These are phyloP conservation scores for Drosophila tropicalis DNA, from an alignment of 1,140 invertebrate species.

Conservation along the genomic window DNA sequence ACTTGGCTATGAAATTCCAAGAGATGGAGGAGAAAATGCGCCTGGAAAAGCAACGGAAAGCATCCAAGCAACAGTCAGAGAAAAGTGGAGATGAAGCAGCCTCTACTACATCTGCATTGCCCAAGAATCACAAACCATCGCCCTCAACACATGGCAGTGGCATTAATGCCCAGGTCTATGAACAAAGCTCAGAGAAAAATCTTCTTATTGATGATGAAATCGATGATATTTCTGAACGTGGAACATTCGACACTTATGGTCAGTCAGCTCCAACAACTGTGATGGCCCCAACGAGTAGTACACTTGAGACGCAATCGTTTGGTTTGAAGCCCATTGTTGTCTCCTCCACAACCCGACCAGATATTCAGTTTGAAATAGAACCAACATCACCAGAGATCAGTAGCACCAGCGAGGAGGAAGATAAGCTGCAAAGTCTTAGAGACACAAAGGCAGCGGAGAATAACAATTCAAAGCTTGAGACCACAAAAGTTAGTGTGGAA, in stretches of 20 bases:
- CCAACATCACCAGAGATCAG: constrained; percentile 26
- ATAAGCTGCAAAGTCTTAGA: constrained; percentile 61
- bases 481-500: constrained; percentile 74
- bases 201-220: constrained; percentile 78
- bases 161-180: constrained; percentile 75
- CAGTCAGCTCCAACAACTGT: constrained; percentile 60
- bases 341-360: constrained; percentile 61
- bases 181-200: constrained; percentile 79
- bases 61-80: constrained; percentile 58
- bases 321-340: constrained; percentile 66
- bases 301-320: constrained; percentile 43
- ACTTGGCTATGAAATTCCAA: constrained; percentile 91
- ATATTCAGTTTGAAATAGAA: constrained; percentile 45
- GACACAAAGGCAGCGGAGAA: constrained; percentile 58
- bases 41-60: constrained; percentile 82
- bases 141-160: constrained; percentile 61
- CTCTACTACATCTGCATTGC: constrained; percentile 44
- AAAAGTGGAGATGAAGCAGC: constrained; percentile 32
- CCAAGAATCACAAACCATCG: constrained; percentile 59
- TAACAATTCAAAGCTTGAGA: constrained; percentile 27
- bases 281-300: constrained; percentile 44
- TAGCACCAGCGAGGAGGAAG: constrained; percentile 44
- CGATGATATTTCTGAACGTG: constrained; percentile 74
- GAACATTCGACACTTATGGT: constrained; percentile 62
- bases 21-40: constrained; percentile 91